Percentiles rank a stretch among this genome's conserved stretches.
phyloP scores from a whole-genome alignment of 1,140 invertebrate species.

The Portunus trituberculatus region DNA sequence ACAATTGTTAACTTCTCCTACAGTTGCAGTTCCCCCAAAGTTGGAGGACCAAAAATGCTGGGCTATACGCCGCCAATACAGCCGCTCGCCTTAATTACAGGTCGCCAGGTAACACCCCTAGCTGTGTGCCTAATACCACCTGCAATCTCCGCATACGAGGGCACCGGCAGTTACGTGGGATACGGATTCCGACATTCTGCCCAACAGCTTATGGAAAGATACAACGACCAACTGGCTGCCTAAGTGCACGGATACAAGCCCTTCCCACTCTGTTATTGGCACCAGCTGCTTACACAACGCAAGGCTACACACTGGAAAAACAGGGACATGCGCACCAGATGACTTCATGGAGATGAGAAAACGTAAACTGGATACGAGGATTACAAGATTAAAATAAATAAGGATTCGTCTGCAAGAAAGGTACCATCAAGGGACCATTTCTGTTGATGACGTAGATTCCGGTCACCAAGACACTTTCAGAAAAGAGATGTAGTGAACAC shows the following conservation, averaged over 20 bases:
- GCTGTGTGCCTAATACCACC: not conserved
- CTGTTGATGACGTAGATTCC: too few species aligned
- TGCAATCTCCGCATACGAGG: constrained; percentile 7
- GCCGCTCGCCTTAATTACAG: constrained; percentile 16
- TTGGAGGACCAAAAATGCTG: not conserved
- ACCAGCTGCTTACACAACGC: not conserved
- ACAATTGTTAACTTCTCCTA: not conserved
- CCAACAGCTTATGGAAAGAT: constrained; percentile 13
- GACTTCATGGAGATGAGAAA: not conserved
- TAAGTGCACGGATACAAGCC: not conserved
- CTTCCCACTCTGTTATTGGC: constrained; percentile 4
- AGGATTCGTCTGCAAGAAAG: too few species aligned
- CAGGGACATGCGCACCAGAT: not conserved
- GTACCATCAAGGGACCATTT: too few species aligned
- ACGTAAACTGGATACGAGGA: not conserved
- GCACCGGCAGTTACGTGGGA: not conserved
- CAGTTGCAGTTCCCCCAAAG: not conserved
- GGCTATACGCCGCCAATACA: not conserved
- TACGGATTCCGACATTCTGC: not conserved
- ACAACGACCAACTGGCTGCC: not conserved
- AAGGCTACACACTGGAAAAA: not conserved
- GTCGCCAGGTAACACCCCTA: not conserved
- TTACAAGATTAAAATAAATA: too few species aligned
- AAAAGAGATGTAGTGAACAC: too few species aligned
- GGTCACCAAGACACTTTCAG: too few species aligned